Conservation (phyloP, 1,140 invertebrate genomes). For the Ericerus pela region DNA sequence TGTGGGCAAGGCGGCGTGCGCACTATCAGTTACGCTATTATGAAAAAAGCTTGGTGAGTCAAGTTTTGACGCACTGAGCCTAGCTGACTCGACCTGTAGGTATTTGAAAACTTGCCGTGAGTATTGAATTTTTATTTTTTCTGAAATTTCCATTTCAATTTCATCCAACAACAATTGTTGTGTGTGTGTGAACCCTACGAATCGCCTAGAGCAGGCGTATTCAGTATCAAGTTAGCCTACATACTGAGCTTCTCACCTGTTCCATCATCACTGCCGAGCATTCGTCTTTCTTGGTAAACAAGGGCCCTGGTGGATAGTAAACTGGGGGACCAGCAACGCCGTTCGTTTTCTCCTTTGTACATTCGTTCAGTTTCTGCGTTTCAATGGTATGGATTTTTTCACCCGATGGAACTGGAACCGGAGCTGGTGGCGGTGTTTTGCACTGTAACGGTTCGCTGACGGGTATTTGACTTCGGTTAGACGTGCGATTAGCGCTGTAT, state of each 20-base stretch:
- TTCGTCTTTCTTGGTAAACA: constrained; percentile 59
- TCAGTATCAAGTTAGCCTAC: too few relatives aligned
- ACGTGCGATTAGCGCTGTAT: constrained; percentile 5
- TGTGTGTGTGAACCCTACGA: too few relatives aligned
- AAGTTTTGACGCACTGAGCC: too few relatives aligned
- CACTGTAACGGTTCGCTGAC: constrained; percentile 34
- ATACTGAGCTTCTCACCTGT: constrained; percentile 36
- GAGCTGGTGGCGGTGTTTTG: constrained; percentile 26
- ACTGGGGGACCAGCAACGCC: constrained; percentile 65
- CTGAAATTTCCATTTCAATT: too few relatives aligned
- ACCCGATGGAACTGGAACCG: neutral
- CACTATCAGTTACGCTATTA: too few relatives aligned
- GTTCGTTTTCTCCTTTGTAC: constrained; percentile 38
- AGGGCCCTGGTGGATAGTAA: constrained; percentile 75
- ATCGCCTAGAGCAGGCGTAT: too few relatives aligned
- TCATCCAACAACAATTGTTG: too few relatives aligned
- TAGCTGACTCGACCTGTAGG: too few relatives aligned
- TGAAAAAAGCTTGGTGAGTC: too few relatives aligned
- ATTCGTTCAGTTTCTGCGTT: constrained; percentile 12
- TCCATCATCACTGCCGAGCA: constrained; percentile 33
- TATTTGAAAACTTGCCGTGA: too few relatives aligned
- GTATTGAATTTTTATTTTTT: too few relatives aligned
- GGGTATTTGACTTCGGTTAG: constrained; percentile 23
- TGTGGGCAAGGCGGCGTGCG: too few relatives aligned
- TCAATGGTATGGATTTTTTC: constrained; percentile 14